Conservation (phyloP, 2,888 invertebrate genomes). For the Amphimallon solstitiale region DNA sequence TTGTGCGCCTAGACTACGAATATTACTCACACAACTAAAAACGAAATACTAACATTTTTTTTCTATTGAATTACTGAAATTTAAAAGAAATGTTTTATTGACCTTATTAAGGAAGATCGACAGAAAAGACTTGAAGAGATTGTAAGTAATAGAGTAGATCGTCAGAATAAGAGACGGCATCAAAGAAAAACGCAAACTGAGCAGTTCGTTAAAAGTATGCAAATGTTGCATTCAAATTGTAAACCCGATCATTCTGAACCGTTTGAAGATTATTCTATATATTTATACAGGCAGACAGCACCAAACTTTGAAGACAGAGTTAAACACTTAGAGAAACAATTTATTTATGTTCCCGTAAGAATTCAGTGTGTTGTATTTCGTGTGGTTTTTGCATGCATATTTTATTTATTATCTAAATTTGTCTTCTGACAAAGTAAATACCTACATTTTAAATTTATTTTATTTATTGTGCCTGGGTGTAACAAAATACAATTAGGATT, state of each 20-base stretch:
- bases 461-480: not conserved
- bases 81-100: not conserved
- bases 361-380: conserved; percentile 44
- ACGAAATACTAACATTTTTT: no score
- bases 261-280: conserved; percentile 85
- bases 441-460: no score
- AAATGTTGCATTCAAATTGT: conserved; percentile 84
- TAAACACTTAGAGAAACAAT: conserved; percentile 80
- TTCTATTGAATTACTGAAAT: not conserved
- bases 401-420: no score
- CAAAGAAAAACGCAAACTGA: conserved; percentile 81
- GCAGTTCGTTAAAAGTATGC: conserved; percentile 85
- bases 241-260: conserved; percentile 72
- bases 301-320: conserved; percentile 87
- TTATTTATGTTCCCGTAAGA: conserved; percentile 77
- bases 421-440: no score
- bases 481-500: no score
- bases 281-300: conserved; percentile 86
- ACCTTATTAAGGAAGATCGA: conserved; percentile 72
- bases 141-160: conserved; percentile 72
- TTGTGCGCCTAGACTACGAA: no score
- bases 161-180: conserved; percentile 71
- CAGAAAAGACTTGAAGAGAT: conserved; percentile 80
- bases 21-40: not conserved
- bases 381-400: conserved; percentile 22